Conservation (phyloP, 2,888 invertebrate species). For the Belgica antarctica region DNA sequence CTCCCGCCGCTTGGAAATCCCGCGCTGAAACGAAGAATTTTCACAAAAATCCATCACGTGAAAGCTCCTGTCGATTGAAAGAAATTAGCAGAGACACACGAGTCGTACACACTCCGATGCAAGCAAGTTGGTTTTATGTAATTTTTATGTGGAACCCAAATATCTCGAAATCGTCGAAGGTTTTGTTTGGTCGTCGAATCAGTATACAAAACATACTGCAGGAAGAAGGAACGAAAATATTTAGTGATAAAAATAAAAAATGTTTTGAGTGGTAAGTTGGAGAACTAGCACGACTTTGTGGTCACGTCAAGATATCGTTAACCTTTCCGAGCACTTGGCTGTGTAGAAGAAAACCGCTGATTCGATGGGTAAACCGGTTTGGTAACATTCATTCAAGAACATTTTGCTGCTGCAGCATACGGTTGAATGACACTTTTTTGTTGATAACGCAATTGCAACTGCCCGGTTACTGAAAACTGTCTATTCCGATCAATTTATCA, state of each 20-base stretch:
- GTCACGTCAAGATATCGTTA: too few relatives aligned
- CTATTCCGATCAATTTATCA: not conserved
- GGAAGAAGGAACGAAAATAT: not conserved
- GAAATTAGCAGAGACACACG: not conserved
- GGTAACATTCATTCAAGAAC: not conserved
- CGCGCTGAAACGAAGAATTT: not conserved
- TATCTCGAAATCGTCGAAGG: not conserved
- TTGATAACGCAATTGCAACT: not conserved
- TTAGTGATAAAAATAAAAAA: constrained; percentile 5
- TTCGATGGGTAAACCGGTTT: too few relatives aligned
- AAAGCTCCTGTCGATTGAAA: constrained; percentile 7
- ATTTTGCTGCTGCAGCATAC: not conserved
- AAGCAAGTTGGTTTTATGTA: not conserved
- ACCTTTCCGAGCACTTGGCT: too few relatives aligned
- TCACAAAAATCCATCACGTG: too few relatives aligned
- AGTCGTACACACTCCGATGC: not conserved
- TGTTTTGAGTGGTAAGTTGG: not conserved
- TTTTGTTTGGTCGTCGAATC: not conserved
- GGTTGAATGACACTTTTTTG: not conserved
- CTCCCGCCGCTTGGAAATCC: not conserved
- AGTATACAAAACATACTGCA: not conserved
- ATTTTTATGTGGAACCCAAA: not conserved
- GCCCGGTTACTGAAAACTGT: not conserved
- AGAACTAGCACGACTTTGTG: too few relatives aligned
- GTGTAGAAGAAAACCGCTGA: too few relatives aligned